phyloP scores from a whole-genome alignment of 1,140 invertebrate genomes.

The Drosophila albomicans region DNA sequence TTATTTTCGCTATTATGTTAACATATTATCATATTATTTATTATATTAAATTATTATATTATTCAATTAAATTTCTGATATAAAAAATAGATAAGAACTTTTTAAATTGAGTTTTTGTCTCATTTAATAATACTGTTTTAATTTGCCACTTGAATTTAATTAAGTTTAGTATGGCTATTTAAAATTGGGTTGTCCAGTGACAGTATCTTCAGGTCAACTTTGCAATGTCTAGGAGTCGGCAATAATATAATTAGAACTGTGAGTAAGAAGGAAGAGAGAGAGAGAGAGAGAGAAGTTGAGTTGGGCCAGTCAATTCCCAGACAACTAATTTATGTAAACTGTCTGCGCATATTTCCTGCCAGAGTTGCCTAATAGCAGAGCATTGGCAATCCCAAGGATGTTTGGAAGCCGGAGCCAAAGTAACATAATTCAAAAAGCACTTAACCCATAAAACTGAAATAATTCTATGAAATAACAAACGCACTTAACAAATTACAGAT shows the following conservation, averaged over 20 bases:
- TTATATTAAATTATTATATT: too few relatives aligned
- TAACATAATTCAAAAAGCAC: constrained; percentile 81
- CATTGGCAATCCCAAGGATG: constrained; percentile 52
- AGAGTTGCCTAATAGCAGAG: constrained; percentile 27
- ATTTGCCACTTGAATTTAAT: too few relatives aligned
- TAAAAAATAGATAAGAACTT: too few relatives aligned
- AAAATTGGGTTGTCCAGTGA: too few relatives aligned
- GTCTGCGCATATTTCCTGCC: constrained; percentile 50
- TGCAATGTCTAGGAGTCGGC: not conserved
- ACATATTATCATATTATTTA: too few relatives aligned
- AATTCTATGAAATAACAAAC: constrained; percentile 84
- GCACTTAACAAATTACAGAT: constrained; percentile 85
- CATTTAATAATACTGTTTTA: too few relatives aligned
- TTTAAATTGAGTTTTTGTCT: too few relatives aligned
- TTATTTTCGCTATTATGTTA: too few relatives aligned
- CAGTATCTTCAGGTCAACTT: not conserved
- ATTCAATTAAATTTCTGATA: too few relatives aligned
- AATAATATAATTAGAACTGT: not conserved
- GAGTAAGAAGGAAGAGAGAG: too few relatives aligned
- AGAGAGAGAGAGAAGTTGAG: not conserved
- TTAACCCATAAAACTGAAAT: constrained; percentile 85
- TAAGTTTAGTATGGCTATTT: too few relatives aligned
- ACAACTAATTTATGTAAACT: constrained; percentile 74
- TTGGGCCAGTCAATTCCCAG: constrained; percentile 56
- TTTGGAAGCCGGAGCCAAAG: not conserved